Conservation (phyloP, 2,888 invertebrate species). For the Chymomyza caudatula region DNA sequence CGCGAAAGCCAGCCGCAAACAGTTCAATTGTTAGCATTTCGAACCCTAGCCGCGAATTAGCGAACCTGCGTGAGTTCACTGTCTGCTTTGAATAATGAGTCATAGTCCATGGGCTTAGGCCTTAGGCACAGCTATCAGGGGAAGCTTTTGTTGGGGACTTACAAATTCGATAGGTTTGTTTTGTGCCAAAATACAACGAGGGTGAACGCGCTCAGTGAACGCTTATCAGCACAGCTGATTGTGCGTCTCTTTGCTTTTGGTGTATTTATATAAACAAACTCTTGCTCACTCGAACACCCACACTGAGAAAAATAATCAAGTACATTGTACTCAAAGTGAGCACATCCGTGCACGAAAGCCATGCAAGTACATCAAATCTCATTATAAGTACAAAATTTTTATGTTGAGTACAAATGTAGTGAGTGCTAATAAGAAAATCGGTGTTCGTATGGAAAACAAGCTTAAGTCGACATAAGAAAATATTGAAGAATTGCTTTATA, state of each 20-base stretch:
- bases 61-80: background rate
- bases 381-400: too few relatives aligned
- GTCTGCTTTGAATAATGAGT: conserved; percentile 43
- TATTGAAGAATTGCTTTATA: too few relatives aligned
- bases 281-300: background rate
- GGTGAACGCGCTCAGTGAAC: background rate
- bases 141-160: background rate
- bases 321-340: too few relatives aligned
- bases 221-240: background rate
- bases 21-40: background rate
- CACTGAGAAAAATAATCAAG: too few relatives aligned
- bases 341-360: too few relatives aligned
- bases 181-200: background rate
- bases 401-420: too few relatives aligned
- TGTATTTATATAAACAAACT: background rate
- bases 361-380: too few relatives aligned
- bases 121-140: background rate
- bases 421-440: too few relatives aligned
- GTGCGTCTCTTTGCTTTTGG: background rate
- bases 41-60: background rate
- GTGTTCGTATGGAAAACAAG: too few relatives aligned
- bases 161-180: background rate
- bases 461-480: too few relatives aligned
- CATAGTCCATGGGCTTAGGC: conserved; percentile 39
- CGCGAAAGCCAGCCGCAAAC: background rate